These are phyloP conservation scores for Miltochrista miniata DNA, from an alignment of 2,888 invertebrate genomes.

Conservation along the genomic window DNA sequence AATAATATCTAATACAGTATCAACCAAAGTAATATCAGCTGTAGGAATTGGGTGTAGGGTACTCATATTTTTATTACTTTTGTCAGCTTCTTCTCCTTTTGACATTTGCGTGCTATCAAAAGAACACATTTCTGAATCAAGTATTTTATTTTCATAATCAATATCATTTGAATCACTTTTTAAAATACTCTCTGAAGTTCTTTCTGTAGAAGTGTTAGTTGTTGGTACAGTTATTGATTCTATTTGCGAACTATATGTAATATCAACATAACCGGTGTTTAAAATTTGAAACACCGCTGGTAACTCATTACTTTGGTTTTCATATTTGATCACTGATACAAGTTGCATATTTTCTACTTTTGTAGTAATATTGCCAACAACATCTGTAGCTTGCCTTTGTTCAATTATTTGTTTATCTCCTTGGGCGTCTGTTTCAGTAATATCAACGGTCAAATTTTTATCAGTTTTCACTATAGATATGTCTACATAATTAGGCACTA, in stretches of 20 bases:
- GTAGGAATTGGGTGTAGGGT: no score
- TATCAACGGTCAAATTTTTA: background rate
- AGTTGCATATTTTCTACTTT: background rate
- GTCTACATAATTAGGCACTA: no score
- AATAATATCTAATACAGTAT: background rate
- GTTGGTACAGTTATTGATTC: background rate
- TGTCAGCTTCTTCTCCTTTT: no score
- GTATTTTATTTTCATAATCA: background rate
- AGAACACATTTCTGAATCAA: background rate
- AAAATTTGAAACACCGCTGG: background rate
- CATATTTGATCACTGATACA: background rate
- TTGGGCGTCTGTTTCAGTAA: background rate
- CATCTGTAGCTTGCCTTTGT: background rate
- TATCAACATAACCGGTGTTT: background rate
- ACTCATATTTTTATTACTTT: no score
- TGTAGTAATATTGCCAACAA: background rate
- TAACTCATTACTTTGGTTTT: background rate
- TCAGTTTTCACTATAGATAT: no score
- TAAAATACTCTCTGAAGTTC: background rate
- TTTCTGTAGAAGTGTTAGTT: background rate
- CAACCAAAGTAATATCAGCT: no score
- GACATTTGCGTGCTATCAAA: no score
- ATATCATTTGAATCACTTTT: background rate
- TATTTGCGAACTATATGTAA: background rate
- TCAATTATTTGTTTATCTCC: background rate